Conservation (phyloP, 2,113 vertebrate species). For the Ceuthmochares aereus region DNA sequence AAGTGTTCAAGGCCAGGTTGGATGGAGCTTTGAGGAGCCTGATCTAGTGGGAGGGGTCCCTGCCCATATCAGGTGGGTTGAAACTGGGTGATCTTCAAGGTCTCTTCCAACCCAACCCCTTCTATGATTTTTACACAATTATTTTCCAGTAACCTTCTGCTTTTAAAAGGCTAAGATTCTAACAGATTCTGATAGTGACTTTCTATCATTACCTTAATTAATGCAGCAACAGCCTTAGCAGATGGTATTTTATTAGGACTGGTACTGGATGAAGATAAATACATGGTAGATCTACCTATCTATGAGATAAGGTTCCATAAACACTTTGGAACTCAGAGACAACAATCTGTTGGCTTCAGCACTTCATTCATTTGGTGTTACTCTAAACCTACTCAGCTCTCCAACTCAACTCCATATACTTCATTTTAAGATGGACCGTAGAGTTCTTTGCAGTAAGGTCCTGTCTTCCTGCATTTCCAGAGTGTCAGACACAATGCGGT, state of each 20-base stretch:
- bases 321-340: background rate
- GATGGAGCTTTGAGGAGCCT: no score
- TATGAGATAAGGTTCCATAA: background rate
- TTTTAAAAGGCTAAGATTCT: constrained; percentile 36
- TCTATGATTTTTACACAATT: background rate
- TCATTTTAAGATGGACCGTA: background rate
- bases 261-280: background rate
- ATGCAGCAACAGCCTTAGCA: background rate
- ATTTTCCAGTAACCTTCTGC: constrained; percentile 10
- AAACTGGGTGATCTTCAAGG: no score
- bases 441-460: background rate
- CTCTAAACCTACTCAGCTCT: background rate
- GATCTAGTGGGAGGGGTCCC: no score
- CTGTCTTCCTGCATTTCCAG: background rate
- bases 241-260: constrained; percentile 10
- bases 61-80: no score
- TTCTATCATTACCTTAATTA: constrained; percentile 18
- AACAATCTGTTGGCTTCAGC: background rate
- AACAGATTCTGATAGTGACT: constrained; percentile 4
- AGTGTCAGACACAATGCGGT: background rate
- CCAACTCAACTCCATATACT: background rate
- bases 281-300: background rate
- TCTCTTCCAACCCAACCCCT: no score
- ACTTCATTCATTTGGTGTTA: background rate
- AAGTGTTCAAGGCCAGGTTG: no score